Base-by-base conservation (phyloP, 2,888 invertebrate genomes). In the Caenorhabditis sp. region DNA sequence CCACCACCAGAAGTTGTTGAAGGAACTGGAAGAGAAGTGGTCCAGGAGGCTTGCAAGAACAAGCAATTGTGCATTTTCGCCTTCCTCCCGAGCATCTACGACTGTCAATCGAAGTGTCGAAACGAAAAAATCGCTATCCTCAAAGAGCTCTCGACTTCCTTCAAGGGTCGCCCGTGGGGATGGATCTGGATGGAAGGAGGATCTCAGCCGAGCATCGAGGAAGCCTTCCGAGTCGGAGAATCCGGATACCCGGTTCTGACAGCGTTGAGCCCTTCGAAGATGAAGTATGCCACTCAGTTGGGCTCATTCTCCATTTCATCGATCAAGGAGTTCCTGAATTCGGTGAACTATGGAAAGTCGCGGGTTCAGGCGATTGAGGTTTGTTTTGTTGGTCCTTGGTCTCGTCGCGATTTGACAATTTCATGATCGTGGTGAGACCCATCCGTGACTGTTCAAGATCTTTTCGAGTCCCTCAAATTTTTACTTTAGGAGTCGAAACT, bases 241-340 rank as follows among this genome's bases (percentile, higher is more conserved):
- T 99, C 98, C 93, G 98, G 98, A 8, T 99, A 98, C 93, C 99
- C 99, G 0, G 98, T 98, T 0, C 95, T 99, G 95, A 97, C 97
- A 4, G 97, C 96, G n/a, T 95, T 98, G 70, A 98, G 97, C 93
- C 94, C 95, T 11, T 96, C 97, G 93, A 99, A 98, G 93, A 95
- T 97, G 95, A 98, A 97, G 92, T 99, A 95, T 93, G 55, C 69
- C 28, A 71, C 67, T 1, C 61, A 72, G 55, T 50, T 64, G 4
- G 80, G 80, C 24, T 55, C 69, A 6, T 80, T 80, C 51, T 58
- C 67, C 1, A 22, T 40, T 13, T 18, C 28, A 0, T 62, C 74
- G 20, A 74, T 80, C 60, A 62, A 69, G 8, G 80, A 80, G 40
- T 74, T 80, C 28, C 22, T 80, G 60, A 69, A 74, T 47, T 60